phyloP scores from a whole-genome alignment of 2,888 invertebrate species.

The Acleris literana region DNA sequence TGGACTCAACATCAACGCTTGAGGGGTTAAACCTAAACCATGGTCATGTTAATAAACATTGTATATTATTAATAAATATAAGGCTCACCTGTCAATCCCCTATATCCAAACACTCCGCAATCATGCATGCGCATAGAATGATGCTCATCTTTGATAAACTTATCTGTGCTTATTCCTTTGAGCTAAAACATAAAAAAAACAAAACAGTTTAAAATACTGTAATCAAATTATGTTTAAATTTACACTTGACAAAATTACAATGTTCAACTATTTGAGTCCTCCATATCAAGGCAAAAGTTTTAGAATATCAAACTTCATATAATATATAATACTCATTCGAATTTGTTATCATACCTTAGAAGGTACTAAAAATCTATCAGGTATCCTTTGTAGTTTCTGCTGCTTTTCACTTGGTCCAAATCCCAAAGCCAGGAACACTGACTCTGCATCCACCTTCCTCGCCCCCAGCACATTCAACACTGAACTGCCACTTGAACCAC shows the following conservation, averaged over 20 bases:
- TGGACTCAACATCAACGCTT: not conserved
- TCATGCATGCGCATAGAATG: constrained; percentile 89
- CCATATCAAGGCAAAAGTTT: too few relatives aligned
- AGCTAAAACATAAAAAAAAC: constrained; percentile 70
- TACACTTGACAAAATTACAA: too few relatives aligned
- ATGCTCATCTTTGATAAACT: constrained; percentile 89
- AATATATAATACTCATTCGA: too few relatives aligned
- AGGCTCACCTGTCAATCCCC: constrained; percentile 87
- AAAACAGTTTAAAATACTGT: not conserved
- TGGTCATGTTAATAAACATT: not conserved
- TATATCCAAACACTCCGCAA: constrained; percentile 89
- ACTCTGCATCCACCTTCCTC: constrained; percentile 94
- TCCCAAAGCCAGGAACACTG: constrained; percentile 91
- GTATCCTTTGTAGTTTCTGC: constrained; percentile 90
- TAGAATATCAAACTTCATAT: too few relatives aligned
- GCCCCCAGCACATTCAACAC: constrained; percentile 93
- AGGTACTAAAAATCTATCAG: constrained; percentile 90
- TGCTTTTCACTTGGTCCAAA: constrained; percentile 89
- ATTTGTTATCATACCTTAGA: too few relatives aligned
- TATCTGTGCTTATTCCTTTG: constrained; percentile 89
- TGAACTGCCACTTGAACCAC: constrained; percentile 86
- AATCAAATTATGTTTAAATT: too few relatives aligned
- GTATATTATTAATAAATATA: constrained; percentile 13
- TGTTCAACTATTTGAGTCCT: too few relatives aligned
- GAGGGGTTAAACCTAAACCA: not conserved